Conservation (phyloP, 2,113 vertebrate genomes). For the Amphiprion percula region DNA sequence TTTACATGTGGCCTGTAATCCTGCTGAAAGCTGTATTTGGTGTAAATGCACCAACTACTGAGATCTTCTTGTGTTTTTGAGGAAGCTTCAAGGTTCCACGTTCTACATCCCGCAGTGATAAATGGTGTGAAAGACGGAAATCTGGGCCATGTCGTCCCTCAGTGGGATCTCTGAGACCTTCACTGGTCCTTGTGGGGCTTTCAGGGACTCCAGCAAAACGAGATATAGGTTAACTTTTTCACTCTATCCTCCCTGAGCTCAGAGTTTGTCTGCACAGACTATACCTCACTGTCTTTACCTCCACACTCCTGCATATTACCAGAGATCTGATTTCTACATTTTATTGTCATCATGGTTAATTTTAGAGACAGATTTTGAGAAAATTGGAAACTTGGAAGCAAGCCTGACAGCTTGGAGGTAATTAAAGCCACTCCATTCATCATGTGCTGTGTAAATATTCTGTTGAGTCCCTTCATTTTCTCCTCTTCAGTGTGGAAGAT, state of each 20-base stretch:
- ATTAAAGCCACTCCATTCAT: not conserved
- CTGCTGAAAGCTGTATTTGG: not conserved
- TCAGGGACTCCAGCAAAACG: slow-evolving; percentile 33
- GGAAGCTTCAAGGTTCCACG: slow-evolving; percentile 9
- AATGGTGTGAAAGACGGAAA: slow-evolving; percentile 43
- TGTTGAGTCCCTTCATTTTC: not conserved
- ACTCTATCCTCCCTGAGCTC: slow-evolving; percentile 11
- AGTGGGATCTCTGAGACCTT: slow-evolving; percentile 57
- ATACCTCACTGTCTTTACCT: not conserved
- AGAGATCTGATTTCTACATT: not conserved
- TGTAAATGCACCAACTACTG: not conserved
- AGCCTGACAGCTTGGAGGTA: too few relatives aligned
- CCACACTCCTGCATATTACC: not conserved
- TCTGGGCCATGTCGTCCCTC: slow-evolving; percentile 50
- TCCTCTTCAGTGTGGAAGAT: not conserved
- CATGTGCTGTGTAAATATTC: not conserved
- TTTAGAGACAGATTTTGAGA: not conserved
- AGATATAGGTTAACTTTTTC: slow-evolving; percentile 53
- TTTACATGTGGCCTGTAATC: too few relatives aligned
- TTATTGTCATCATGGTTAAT: not conserved
- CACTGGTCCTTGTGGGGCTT: slow-evolving; percentile 47
- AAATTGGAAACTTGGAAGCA: not conserved
- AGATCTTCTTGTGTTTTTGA: not conserved
- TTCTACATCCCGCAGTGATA: slow-evolving; percentile 12
- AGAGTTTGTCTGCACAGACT: slow-evolving; percentile 5